Percentiles rank a stretch among this genome's conserved stretches.
Conservation (phyloP, 2,888 invertebrate species). For the Protodeltote pygarga region DNA sequence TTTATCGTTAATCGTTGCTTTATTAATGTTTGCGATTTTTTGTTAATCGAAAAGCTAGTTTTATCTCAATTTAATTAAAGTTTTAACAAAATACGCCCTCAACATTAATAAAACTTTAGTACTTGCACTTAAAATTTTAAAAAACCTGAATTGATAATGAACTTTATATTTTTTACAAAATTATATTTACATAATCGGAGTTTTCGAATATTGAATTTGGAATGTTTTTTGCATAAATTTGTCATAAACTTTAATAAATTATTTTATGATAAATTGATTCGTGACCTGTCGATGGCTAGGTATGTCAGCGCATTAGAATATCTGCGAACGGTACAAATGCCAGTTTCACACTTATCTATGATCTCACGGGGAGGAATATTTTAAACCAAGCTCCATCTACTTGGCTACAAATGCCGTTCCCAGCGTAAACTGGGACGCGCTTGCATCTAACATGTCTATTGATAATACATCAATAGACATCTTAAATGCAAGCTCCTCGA, state of each 20-base stretch:
- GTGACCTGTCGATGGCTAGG: slow-evolving; percentile 25
- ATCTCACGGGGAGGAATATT: slow-evolving; percentile 58
- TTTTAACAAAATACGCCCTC: too few species aligned
- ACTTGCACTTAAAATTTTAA: too few species aligned
- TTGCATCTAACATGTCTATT: slow-evolving; percentile 31
- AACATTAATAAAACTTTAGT: too few species aligned
- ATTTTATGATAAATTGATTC: slow-evolving; percentile 37
- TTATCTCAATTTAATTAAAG: too few species aligned
- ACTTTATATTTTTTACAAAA: slow-evolving; percentile 11
- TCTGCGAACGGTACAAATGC: slow-evolving; percentile 52
- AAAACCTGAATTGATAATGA: neutral
- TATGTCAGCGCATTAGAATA: slow-evolving; percentile 30
- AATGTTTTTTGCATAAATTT: slow-evolving; percentile 26
- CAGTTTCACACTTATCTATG: slow-evolving; percentile 62
- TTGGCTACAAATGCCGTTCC: slow-evolving; percentile 38
- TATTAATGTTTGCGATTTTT: too few species aligned
- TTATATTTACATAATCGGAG: slow-evolving; percentile 17
- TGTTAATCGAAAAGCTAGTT: too few species aligned
- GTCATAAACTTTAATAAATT: slow-evolving; percentile 21
- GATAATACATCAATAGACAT: too few species aligned
- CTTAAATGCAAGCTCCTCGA: too few species aligned
- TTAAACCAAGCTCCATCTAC: slow-evolving; percentile 40
- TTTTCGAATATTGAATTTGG: slow-evolving; percentile 27
- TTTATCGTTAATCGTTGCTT: too few species aligned
- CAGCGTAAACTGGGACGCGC: slow-evolving; percentile 43